Evolutionary conservation across 2,113 vertebrate genomes (phyloP).

Genomic region (Pithys albifrons): DNA sequence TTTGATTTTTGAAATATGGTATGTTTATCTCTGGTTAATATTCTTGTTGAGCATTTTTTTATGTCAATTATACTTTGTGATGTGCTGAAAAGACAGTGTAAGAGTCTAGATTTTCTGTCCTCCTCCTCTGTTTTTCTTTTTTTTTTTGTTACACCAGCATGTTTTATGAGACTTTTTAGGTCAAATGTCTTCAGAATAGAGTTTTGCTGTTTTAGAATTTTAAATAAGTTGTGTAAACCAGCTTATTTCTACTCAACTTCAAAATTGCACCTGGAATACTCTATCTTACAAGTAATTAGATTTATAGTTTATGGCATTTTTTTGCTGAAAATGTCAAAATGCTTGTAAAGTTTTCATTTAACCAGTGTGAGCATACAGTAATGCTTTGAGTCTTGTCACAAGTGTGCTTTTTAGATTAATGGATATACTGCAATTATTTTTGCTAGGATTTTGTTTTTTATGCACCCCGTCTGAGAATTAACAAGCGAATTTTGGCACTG

Average conservation of each 20-base stretch:
- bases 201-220: not conserved
- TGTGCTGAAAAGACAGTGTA: not conserved
- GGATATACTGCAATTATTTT: not conserved
- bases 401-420: not conserved
- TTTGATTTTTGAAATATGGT: not conserved
- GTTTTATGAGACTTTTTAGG: not conserved
- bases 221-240: not conserved
- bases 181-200: not conserved
- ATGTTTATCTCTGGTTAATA: not conserved
- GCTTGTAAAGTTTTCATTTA: not conserved
- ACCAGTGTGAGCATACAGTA: not conserved
- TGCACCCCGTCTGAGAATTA: slow-evolving; percentile 95
- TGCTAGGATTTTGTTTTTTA: slow-evolving; percentile 97
- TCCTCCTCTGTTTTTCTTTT: not conserved
- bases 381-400: not conserved
- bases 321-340: not conserved
- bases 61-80: not conserved
- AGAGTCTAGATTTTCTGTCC: not conserved
- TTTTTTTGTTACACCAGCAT: not conserved
- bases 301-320: not conserved
- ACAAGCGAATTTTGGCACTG: slow-evolving; percentile 94
- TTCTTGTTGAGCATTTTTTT: not conserved
- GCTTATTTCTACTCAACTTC: not conserved
- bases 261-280: too few species aligned
- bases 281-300: not conserved